These are phyloP conservation scores for Coelogynopora nodosa DNA, from an alignment of 2,888 invertebrate genomes.

Conservation along the genomic window DNA sequence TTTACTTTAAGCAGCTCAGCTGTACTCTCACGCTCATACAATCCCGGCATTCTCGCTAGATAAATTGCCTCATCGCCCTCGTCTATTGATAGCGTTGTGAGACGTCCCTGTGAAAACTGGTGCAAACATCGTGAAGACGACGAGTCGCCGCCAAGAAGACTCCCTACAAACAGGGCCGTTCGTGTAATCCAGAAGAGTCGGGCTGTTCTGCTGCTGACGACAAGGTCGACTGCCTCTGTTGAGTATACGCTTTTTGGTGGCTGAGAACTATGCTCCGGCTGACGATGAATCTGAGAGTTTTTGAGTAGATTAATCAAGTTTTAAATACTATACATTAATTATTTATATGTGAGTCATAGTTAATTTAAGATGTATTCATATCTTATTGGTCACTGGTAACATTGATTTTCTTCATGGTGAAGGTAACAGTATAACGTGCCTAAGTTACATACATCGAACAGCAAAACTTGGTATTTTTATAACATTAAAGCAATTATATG, in stretches of 20 bases:
- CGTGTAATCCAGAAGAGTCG: background rate
- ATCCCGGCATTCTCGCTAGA: background rate
- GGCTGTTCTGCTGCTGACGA: background rate
- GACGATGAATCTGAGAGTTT: background rate
- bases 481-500: no score
- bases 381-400: no score
- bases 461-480: no score
- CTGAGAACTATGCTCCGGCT: background rate
- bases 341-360: no score
- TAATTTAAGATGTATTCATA: no score
- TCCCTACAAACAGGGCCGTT: background rate
- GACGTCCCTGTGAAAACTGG: background rate
- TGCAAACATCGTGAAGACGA: background rate
- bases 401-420: no score
- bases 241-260: background rate
- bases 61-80: background rate
- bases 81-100: background rate
- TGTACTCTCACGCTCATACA: background rate
- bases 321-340: no score
- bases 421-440: no score
- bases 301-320: background rate
- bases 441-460: no score
- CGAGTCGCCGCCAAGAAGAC: background rate
- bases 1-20: background rate
- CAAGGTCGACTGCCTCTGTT: background rate